Conservation (phyloP, 1,140 invertebrate species). For the Hirudo medicinalis region DNA sequence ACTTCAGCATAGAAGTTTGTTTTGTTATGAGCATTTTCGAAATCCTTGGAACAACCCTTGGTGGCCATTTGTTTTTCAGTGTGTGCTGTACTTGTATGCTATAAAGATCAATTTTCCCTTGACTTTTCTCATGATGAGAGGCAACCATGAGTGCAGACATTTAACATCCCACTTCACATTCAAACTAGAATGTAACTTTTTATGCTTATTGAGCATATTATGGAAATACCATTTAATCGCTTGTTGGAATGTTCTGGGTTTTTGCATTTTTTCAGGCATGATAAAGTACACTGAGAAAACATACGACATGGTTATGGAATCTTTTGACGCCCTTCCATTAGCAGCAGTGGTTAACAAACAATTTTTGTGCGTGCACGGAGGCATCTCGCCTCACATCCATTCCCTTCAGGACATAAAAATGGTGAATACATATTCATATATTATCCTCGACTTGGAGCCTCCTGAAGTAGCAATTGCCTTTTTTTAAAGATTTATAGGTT, state of each 20-base stretch:
- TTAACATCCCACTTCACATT: constrained; percentile 99
- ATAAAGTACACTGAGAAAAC: constrained; percentile 24
- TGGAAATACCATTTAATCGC: not conserved
- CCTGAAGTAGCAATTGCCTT: not conserved
- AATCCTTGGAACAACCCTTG: not conserved
- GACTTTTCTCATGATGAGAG: constrained; percentile 93
- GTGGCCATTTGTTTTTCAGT: constrained; percentile 47
- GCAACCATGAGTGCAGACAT: constrained; percentile 99
- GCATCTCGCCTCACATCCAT: constrained; percentile 23
- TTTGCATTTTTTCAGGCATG: constrained; percentile 24
- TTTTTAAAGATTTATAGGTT: constrained; percentile 21
- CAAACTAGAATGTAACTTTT: constrained; percentile 97
- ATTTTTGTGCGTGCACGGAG: constrained; percentile 24
- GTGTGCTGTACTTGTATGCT: constrained; percentile 98
- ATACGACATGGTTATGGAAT: constrained; percentile 23
- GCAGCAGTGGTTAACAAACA: constrained; percentile 22
- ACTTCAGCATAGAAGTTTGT: constrained; percentile 88
- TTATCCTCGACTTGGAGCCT: not conserved
- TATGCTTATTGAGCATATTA: not conserved
- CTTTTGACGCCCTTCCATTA: constrained; percentile 24
- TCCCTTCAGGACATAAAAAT: constrained; percentile 21
- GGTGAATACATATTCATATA: constrained; percentile 19
- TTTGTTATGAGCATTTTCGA: not conserved
- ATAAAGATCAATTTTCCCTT: constrained; percentile 96
- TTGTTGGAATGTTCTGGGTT: not conserved